Evolutionary conservation across 2,797 vertebrate species (phyloP).

Genomic region (Leptatherina wallacei): DNA sequence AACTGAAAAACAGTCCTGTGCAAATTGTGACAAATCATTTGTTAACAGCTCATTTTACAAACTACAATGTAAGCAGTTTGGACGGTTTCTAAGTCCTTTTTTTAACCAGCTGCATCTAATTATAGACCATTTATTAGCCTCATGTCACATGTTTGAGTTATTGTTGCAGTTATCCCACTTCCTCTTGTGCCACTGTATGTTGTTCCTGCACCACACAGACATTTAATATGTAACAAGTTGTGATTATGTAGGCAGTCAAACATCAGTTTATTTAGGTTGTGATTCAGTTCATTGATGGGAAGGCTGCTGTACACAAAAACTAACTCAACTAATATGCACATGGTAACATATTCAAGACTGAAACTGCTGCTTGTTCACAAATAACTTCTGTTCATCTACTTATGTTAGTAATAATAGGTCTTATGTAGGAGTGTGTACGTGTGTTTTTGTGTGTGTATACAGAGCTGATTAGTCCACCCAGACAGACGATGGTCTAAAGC

Average conservation of each 20-base stretch:
- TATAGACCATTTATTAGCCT: slow-evolving; percentile 25
- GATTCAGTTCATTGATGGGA: slow-evolving; percentile 10
- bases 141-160: slow-evolving; percentile 43
- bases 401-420: slow-evolving; percentile 38
- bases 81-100: neutral
- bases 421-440: slow-evolving; percentile 31
- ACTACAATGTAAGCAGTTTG: neutral
- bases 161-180: slow-evolving; percentile 41
- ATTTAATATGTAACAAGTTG: slow-evolving; percentile 7
- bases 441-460: slow-evolving; percentile 29
- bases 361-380: neutral
- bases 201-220: neutral
- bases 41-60: neutral
- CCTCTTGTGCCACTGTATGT: slow-evolving; percentile 10
- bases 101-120: slow-evolving; percentile 36
- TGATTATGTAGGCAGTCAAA: neutral
- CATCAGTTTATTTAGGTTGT: slow-evolving; percentile 22
- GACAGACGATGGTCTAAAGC: slow-evolving; percentile 60
- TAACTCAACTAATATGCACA: neutral
- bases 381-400: neutral
- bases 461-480: slow-evolving; percentile 70
- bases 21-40: neutral
- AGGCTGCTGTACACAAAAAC: slow-evolving; percentile 1
- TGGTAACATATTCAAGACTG: neutral
- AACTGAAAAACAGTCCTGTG: neutral